These are phyloP conservation scores for Arion vulgaris DNA, from an alignment of 1,140 invertebrate genomes.

Conservation along the genomic window DNA sequence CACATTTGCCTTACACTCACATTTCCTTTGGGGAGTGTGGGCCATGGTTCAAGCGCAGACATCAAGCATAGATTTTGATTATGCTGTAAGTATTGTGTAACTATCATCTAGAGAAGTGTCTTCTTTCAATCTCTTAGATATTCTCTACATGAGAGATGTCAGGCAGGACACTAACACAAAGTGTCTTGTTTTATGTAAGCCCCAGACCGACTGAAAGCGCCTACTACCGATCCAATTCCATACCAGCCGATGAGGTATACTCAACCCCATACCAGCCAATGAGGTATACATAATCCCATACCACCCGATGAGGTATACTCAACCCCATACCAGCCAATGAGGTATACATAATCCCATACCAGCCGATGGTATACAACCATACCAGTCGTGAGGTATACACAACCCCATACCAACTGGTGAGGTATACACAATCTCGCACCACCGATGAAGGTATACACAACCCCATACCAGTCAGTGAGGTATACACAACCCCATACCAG, in stretches of 20 bases:
- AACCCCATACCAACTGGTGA: too few species aligned
- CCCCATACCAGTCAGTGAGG: too few species aligned
- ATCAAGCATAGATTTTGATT: slow-evolving; percentile 93
- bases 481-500: too few species aligned
- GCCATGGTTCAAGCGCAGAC: slow-evolving; percentile 88
- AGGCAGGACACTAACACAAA: not conserved
- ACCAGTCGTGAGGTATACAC: too few species aligned
- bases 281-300: too few species aligned
- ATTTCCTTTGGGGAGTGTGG: slow-evolving; percentile 95
- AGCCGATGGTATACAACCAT: not conserved
- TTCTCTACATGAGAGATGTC: not conserved
- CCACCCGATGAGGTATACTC: too few species aligned
- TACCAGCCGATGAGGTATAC: too few species aligned
- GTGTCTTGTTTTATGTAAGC: not conserved
- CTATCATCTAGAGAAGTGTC: not conserved
- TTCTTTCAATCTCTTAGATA: not conserved
- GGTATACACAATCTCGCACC: too few species aligned
- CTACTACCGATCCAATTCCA: not conserved
- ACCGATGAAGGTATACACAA: too few species aligned
- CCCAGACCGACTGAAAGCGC: not conserved
- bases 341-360: too few species aligned
- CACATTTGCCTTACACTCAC: slow-evolving; percentile 87
- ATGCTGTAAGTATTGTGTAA: slow-evolving; percentile 78
- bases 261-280: too few species aligned
- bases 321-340: too few species aligned